These are phyloP conservation scores for Oplegnathus fasciatus DNA, from an alignment of 2,113 vertebrate genomes.

Conservation along the genomic window DNA sequence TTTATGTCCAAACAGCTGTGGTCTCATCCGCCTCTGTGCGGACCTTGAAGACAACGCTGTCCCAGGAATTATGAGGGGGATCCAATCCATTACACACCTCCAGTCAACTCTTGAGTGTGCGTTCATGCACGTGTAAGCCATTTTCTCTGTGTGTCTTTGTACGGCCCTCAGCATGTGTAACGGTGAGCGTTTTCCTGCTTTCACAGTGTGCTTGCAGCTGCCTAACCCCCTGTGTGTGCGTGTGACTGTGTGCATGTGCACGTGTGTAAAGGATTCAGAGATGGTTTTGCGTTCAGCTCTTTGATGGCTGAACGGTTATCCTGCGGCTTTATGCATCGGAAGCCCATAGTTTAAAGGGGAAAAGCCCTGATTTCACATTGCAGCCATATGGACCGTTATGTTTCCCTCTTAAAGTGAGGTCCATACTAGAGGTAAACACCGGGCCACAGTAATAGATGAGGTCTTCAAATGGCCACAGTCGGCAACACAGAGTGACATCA, in stretches of 20 bases:
- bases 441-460: conserved; percentile 51
- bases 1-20: conserved; percentile 85
- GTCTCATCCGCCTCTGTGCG: conserved; percentile 71
- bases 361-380: conserved; percentile 65
- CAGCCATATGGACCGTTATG: conserved; percentile 55
- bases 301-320: conserved; percentile 71
- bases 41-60: conserved; percentile 77
- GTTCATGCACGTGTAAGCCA: conserved; percentile 56
- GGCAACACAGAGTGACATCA: conserved; percentile 44
- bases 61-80: conserved; percentile 77
- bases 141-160: conserved; percentile 68
- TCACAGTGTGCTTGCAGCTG: conserved; percentile 66
- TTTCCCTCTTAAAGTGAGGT: conserved; percentile 24
- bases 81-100: conserved; percentile 85
- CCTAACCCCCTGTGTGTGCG: conserved; percentile 26
- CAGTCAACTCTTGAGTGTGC: conserved; percentile 50
- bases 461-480: conserved; percentile 27
- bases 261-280: conserved; percentile 46
- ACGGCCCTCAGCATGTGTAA: conserved; percentile 44
- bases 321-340: conserved; percentile 62
- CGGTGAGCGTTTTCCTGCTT: conserved; percentile 47
- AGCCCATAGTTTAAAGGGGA: conserved; percentile 60
- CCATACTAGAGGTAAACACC: conserved; percentile 54
- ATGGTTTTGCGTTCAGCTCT: conserved; percentile 62
- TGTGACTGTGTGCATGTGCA: conserved; percentile 19